Base-by-base conservation (phyloP, 2,888 invertebrate genomes). In the Apodemia hepburni region DNA sequence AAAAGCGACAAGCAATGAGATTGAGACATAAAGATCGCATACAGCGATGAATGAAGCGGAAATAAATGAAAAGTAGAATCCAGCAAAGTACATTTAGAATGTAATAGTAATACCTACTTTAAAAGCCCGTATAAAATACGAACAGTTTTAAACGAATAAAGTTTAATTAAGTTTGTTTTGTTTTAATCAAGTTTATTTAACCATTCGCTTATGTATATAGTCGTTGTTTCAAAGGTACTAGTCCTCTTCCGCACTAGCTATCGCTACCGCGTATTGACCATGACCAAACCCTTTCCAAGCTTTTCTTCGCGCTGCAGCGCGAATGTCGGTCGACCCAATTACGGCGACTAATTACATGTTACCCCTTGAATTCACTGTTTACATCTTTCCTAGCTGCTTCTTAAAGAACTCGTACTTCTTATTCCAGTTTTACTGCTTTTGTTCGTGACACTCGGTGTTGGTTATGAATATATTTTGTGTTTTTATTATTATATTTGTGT, bases 321-420 rank as follows among this genome's bases (percentile, higher is more conserved):
- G 73, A 72, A 74, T 73, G 74, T 75, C 75, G 71, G 73, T 68
- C 73, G 75, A 74, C 76, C 78, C 75, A 79, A 81, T 79, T 76
- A 75, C 74, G 69, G 65, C 68, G 71, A 71, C 75, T 80, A 81
- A 82, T 80, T 81, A 79, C 74, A 67, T 66, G 68, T 71, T 69
- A 73, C 68, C 72, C 60, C 58, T 67, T 66, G 61, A 65, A 64
- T 58, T 62, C 61, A 62, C 66, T 66, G 60, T 64, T 59, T 58
- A 35, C 58, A 63, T 54, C 60, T 65, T 64, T 64, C 58, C 61
- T 51, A 38, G 57, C 61, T 61, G 45, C 58, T 61, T 61, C 58
- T 54, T 61, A 47, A 47, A 22, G 42, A 59, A 61, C 47, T 59
- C 27, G 42, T 42, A 42, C 42, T 15, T 22, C 49, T 27, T 54